A percentile compares a stretch with the other conserved stretches of the same genome.
phyloP scores from a whole-genome alignment of 2,888 invertebrate genomes.

The Hydroisotoma schaefferi region DNA sequence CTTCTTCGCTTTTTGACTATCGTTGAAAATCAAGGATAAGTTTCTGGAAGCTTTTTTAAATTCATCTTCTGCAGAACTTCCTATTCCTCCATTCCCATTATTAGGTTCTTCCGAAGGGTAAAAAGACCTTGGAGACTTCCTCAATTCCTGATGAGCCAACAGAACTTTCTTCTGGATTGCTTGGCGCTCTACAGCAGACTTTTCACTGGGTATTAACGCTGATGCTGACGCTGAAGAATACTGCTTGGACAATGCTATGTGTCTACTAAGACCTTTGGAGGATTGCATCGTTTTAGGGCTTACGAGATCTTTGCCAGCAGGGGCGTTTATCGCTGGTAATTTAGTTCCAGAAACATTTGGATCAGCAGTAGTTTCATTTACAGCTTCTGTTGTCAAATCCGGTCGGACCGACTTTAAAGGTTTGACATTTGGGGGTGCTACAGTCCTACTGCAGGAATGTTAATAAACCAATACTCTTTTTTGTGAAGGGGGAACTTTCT shows the following conservation, averaged over 20 bases:
- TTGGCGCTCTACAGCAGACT: conserved; percentile 1
- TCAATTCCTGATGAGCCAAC: conserved; percentile 26
- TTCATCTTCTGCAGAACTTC: neutral
- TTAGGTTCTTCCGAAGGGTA: conserved; percentile 17
- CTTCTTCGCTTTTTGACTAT: neutral
- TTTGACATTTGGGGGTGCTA: neutral
- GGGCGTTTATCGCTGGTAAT: too few relatives aligned
- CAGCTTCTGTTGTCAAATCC: too few relatives aligned
- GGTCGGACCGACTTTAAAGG: too few relatives aligned
- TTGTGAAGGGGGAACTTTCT: too few relatives aligned
- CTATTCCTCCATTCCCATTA: neutral
- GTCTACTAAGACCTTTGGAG: conserved; percentile 6
- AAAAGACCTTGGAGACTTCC: conserved; percentile 24
- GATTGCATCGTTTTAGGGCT: neutral
- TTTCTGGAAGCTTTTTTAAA: neutral
- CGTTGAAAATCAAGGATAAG: neutral
- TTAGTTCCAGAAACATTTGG: neutral
- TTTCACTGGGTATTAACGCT: neutral
- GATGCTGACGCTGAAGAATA: neutral
- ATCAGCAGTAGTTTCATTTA: neutral
- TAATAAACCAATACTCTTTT: too few relatives aligned
- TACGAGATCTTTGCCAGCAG: too few relatives aligned
- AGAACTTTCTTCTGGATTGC: conserved; percentile 17
- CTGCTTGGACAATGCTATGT: conserved; percentile 8
- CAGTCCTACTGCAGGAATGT: too few relatives aligned